Base-by-base conservation (phyloP, 2,888 invertebrate species). In the Drosophila prolongata region DNA sequence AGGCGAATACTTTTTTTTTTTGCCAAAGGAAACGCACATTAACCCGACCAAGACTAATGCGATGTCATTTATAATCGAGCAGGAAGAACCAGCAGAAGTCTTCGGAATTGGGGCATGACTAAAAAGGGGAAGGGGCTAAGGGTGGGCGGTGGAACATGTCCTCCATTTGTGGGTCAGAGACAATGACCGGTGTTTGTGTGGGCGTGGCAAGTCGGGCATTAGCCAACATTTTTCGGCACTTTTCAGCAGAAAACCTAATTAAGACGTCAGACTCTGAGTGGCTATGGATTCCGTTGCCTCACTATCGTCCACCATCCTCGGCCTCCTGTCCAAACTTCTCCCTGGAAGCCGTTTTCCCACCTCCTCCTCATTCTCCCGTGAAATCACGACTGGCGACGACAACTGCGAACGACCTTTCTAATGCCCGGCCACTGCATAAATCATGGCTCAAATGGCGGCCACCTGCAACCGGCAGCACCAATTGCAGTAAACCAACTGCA, bases 31-130 rank as follows among this genome's bases (percentile, higher is more conserved):
- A 44, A 64, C 87, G 75, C 84, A 77, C 85, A 77, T 87, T 86
- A 84, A 86, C 72, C 76, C 62, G 85, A 67, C 70, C 78, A 77
- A 73, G 87, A 86, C 70, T 73, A 89, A 86, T 89, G 81, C 34
- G 34, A 19, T 30, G 56, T 55, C 61, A 86, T 86, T 89, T 89
- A 70, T 86, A 68, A 79, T 42, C 27, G 59, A 47, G 40, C 43
- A 14, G 30, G 37, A 43, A 54, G 68, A 70, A 53, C 58, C 34
- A 27, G 75, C 76, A 81, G 72, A 79, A 73, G 74, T 74, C 76
- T 52, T 50, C 72, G 56, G 56, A 81, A 87, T 81, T 85, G 76
- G 77, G 85, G 75, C 62, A 57, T 38, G 55, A 40, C 50, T 54
- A 11, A 35, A 57, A 50, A 11, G 40, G 47, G 19, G 13, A 46